A percentile compares a stretch with the other conserved stretches of the same genome.
Conservation (phyloP, 2,888 invertebrate species). For the Cheilosia urbana region DNA sequence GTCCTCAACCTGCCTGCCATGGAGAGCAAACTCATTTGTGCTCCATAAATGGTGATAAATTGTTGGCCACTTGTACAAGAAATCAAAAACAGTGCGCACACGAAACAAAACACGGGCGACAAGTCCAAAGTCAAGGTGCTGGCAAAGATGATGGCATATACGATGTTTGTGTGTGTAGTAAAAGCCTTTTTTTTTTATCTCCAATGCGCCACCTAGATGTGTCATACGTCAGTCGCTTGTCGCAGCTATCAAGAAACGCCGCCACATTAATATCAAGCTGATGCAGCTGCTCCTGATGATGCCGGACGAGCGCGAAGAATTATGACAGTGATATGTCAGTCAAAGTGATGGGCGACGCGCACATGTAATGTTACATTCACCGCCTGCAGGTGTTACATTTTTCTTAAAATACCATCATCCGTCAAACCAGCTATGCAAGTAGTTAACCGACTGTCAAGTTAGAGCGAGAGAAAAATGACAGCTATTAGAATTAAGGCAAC, state of each 20-base stretch:
- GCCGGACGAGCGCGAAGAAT: constrained; percentile 61
- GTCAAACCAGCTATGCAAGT: constrained; percentile 37
- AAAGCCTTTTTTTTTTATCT: constrained; percentile 30
- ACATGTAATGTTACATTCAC: constrained; percentile 51
- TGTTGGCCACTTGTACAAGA: constrained; percentile 63
- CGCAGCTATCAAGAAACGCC: constrained; percentile 64
- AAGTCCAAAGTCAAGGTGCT: constrained; percentile 69
- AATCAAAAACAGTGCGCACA: constrained; percentile 34
- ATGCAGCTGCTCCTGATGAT: constrained; percentile 16
- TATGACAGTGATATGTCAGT: constrained; percentile 75
- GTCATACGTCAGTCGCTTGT: constrained; percentile 71
- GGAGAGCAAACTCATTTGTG: constrained; percentile 70
- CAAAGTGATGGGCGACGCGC: constrained; percentile 64
- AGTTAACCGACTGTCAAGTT: constrained; percentile 67
- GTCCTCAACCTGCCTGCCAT: constrained; percentile 51
- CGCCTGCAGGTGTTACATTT: constrained; percentile 65
- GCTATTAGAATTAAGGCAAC: constrained; percentile 65
- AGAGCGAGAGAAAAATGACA: constrained; percentile 71
- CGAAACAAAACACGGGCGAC: constrained; percentile 41
- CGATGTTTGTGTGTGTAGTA: neutral
- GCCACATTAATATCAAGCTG: constrained; percentile 57
- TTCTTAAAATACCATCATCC: constrained; percentile 63
- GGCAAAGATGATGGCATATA: constrained; percentile 21
- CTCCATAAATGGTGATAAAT: constrained; percentile 75
- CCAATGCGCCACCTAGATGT: constrained; percentile 53